Evolutionary conservation across 2,113 vertebrate species (phyloP), one percentile per base, ranked within the genome.

Genomic region (Hypanus sabinus): DNA sequence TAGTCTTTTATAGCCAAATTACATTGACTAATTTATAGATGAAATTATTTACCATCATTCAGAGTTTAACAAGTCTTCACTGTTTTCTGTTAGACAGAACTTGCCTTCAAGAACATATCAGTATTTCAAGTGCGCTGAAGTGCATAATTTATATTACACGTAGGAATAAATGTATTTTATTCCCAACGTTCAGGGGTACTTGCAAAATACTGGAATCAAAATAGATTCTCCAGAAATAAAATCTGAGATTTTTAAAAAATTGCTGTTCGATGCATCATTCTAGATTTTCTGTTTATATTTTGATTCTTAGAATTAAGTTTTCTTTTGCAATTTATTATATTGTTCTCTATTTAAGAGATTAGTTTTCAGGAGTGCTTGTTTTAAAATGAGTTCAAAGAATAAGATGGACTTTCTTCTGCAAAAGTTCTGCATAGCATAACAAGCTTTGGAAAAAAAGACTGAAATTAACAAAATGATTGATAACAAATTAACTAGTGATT

Each of bases 11-110:
- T 46, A 73, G 36, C 20, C 14, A 71, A 93, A 93, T 16, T 93
- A 70, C 70, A 55, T 73, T 46, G 36, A 30, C 22, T 93, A 93
- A 93, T 73, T 93, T 93, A 65, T 73, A 93, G 27, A 38, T 55
- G 36, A 38, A 93, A 93, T 71, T 73, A 93, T 73, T 30, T 30
- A 55, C 36, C 68, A 55, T 93, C 36, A 73, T 71, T 93, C 38
- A 55, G 24, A 75, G 12, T 75, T 93, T 92, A 71, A 73, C 65
- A 70, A 93, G 91, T 75, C 24, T 24, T 75, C 27, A 55, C 22
- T 75, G 24, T 3, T 73, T 93, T 24, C 68, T 38, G 24, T 22
- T 30, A 38, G 24, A 75, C 22, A 30, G 27, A 6, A 55, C 22
- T 27, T 55, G 24, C 71, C 36, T 93, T 38, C 8, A 71, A 93